Percentiles rank a stretch among this genome's conserved stretches.
These are phyloP conservation scores for Triplophysa rosa DNA, from an alignment of 2,113 vertebrate genomes.

Conservation along the genomic window DNA sequence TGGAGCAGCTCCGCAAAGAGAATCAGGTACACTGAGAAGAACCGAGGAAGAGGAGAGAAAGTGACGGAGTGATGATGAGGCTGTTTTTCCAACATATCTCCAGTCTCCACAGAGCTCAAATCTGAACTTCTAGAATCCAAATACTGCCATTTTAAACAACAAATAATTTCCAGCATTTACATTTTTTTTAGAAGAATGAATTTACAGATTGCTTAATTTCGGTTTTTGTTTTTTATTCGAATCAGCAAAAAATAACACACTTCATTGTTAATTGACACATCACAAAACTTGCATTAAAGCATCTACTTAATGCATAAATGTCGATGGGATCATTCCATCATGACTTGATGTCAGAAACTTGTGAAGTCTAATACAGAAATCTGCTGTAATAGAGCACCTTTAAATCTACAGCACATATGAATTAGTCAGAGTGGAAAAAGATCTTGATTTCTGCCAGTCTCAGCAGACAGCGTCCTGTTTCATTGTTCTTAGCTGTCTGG, in stretches of 20 bases:
- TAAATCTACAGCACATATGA: neutral
- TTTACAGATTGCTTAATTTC: too few relatives aligned
- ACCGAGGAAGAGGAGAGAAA: neutral
- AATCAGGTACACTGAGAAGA: constrained; percentile 81
- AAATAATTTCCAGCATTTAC: neutral
- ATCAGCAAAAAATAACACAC: too few relatives aligned
- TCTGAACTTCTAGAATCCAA: neutral
- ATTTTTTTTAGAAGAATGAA: too few relatives aligned
- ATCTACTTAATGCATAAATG: too few relatives aligned
- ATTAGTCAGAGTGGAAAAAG: neutral
- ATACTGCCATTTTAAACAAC: neutral
- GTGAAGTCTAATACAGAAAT: neutral
- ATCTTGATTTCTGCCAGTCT: neutral
- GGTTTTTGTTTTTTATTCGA: too few relatives aligned
- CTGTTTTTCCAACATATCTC: neutral
- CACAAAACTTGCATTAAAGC: too few relatives aligned
- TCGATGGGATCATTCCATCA: too few relatives aligned
- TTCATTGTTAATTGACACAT: too few relatives aligned
- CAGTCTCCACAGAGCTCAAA: neutral
- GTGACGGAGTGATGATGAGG: neutral
- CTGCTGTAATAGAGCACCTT: too few relatives aligned
- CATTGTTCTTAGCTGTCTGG: neutral
- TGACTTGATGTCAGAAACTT: neutral
- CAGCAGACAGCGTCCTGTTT: constrained; percentile 44
- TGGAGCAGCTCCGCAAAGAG: constrained; percentile 83